A percentile compares a stretch with the other conserved stretches of the same genome.
Evolutionary conservation across 2,113 vertebrate species (phyloP).

Genomic region (Sceloporus tristichus): DNA sequence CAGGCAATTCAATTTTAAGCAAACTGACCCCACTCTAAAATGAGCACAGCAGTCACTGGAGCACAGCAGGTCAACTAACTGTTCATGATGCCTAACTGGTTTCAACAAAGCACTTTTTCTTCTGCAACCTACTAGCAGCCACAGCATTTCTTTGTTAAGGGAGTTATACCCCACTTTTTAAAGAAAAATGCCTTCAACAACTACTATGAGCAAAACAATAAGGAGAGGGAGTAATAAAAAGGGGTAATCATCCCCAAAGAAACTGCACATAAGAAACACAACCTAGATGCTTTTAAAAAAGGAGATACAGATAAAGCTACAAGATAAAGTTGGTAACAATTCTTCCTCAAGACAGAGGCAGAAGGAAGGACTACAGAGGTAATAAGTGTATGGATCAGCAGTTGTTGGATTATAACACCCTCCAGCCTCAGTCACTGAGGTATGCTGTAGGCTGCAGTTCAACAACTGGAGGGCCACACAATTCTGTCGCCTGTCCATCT

Average conservation of each 20-base stretch:
- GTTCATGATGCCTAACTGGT: too few relatives aligned
- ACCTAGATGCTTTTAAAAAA: background rate
- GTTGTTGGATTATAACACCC: too few relatives aligned
- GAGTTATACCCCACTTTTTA: background rate
- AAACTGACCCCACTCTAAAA: background rate
- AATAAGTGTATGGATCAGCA: too few relatives aligned
- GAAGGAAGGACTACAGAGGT: background rate
- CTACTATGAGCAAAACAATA: background rate
- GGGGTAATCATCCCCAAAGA: background rate
- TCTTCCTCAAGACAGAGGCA: background rate
- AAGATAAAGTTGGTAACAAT: background rate
- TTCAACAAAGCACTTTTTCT: background rate
- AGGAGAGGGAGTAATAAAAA: background rate
- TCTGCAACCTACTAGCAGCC: background rate
- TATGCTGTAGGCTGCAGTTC: too few relatives aligned
- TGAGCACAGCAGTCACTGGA: background rate
- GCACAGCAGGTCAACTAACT: background rate
- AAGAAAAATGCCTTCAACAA: background rate
- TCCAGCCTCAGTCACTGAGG: too few relatives aligned
- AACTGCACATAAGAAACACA: background rate
- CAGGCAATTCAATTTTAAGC: background rate
- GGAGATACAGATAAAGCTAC: background rate
- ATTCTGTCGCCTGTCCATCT: too few relatives aligned
- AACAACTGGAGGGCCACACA: too few relatives aligned
- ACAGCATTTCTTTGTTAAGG: background rate